These are phyloP conservation scores for Eilema griseolum DNA, from an alignment of 2,888 invertebrate genomes.

Conservation along the genomic window DNA sequence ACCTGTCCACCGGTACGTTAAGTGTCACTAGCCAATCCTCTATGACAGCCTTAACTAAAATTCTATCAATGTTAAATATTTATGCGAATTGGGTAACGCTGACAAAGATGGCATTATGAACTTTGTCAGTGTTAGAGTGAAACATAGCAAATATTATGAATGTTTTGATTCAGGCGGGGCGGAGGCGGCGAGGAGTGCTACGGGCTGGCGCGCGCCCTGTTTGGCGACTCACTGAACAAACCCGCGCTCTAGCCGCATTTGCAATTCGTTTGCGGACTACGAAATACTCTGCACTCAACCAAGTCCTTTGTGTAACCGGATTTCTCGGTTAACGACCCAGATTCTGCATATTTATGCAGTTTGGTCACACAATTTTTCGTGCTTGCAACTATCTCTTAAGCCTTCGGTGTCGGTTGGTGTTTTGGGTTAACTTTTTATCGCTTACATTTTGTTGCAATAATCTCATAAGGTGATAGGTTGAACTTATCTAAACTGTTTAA, in stretches of 20 bases:
- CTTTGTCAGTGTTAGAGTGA: slow-evolving; percentile 6
- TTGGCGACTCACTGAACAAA: slow-evolving; percentile 75
- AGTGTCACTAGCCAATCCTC: too few relatives aligned
- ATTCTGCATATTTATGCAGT: slow-evolving; percentile 76
- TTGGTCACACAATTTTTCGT: slow-evolving; percentile 69
- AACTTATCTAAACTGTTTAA: not conserved
- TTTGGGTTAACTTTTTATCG: slow-evolving; percentile 6
- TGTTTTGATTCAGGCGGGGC: slow-evolving; percentile 34
- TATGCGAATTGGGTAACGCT: not conserved
- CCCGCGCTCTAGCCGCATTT: slow-evolving; percentile 70
- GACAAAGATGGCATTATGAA: not conserved
- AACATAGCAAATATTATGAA: slow-evolving; percentile 10
- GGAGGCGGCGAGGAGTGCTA: slow-evolving; percentile 20
- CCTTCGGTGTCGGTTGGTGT: slow-evolving; percentile 33
- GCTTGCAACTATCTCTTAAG: slow-evolving; percentile 56
- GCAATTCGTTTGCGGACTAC: slow-evolving; percentile 78
- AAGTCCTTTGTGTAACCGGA: slow-evolving; percentile 78
- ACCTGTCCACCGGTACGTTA: too few relatives aligned
- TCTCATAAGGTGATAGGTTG: not conserved
- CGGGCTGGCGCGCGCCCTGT: slow-evolving; percentile 53
- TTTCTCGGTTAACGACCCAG: slow-evolving; percentile 80
- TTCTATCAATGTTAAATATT: too few relatives aligned
- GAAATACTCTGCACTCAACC: slow-evolving; percentile 73
- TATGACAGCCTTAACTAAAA: too few relatives aligned
- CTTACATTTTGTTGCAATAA: not conserved